These are phyloP conservation scores for Tenodera sinensis DNA, from an alignment of 2,888 invertebrate species.

Conservation along the genomic window DNA sequence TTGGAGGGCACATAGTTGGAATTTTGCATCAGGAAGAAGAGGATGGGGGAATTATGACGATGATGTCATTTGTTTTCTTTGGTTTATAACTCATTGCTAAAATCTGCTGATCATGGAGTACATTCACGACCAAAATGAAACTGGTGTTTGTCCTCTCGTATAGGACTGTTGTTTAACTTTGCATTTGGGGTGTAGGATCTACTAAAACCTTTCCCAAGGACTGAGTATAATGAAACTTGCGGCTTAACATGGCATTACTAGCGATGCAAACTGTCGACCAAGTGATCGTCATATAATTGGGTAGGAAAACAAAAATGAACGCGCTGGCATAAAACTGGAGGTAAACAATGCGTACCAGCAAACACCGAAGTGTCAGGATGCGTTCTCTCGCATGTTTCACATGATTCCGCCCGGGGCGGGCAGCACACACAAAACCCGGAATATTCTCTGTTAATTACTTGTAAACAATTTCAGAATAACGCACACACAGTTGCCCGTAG, in stretches of 20 bases:
- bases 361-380: background rate
- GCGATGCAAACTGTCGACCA: background rate
- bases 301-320: background rate
- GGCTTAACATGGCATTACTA: background rate
- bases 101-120: too few relatives aligned
- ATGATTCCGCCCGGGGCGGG: background rate
- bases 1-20: too few relatives aligned
- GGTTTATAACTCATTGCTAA: too few relatives aligned
- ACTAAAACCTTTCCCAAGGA: background rate
- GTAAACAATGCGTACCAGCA: background rate
- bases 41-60: too few relatives aligned
- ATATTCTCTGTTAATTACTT: background rate
- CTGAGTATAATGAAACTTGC: background rate
- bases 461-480: background rate
- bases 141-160: too few relatives aligned
- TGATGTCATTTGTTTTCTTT: too few relatives aligned
- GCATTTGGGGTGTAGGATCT: background rate
- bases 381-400: background rate
- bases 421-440: background rate
- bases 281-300: background rate
- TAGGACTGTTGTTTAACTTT: background rate
- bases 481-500: background rate
- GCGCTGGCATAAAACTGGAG: background rate
- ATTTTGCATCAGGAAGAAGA: too few relatives aligned
- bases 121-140: too few relatives aligned